phyloP scores from a whole-genome alignment of 2,888 invertebrate species.

The Idaea dimidiata region DNA sequence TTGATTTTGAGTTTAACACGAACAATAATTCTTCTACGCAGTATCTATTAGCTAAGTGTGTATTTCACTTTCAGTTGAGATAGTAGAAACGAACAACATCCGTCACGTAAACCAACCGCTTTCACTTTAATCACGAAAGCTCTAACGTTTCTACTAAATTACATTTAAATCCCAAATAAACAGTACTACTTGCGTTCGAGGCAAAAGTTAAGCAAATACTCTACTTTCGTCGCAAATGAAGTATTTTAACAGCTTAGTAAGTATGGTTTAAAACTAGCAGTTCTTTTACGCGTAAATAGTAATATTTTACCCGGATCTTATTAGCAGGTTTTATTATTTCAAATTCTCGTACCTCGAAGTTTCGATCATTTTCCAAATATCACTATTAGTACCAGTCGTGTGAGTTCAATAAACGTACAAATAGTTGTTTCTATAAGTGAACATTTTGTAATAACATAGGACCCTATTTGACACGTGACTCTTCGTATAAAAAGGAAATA shows the following conservation, averaged over 20 bases:
- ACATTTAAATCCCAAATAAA: slow-evolving; percentile 1
- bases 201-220: neutral
- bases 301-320: too few relatives aligned
- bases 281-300: too few relatives aligned
- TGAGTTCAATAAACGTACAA: too few relatives aligned
- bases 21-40: neutral
- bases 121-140: slow-evolving; percentile 1
- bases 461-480: too few relatives aligned
- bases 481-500: too few relatives aligned
- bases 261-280: neutral
- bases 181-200: neutral
- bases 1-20: too few relatives aligned
- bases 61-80: neutral
- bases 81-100: neutral
- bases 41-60: neutral
- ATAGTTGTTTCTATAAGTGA: too few relatives aligned
- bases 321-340: too few relatives aligned
- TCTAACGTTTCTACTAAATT: neutral
- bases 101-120: neutral
- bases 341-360: too few relatives aligned
- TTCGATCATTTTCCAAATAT: too few relatives aligned
- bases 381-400: too few relatives aligned
- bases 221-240: neutral
- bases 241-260: neutral
- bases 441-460: too few relatives aligned